phyloP scores from a whole-genome alignment of 2,113 vertebrate genomes.

The Hemicordylus capensis region DNA sequence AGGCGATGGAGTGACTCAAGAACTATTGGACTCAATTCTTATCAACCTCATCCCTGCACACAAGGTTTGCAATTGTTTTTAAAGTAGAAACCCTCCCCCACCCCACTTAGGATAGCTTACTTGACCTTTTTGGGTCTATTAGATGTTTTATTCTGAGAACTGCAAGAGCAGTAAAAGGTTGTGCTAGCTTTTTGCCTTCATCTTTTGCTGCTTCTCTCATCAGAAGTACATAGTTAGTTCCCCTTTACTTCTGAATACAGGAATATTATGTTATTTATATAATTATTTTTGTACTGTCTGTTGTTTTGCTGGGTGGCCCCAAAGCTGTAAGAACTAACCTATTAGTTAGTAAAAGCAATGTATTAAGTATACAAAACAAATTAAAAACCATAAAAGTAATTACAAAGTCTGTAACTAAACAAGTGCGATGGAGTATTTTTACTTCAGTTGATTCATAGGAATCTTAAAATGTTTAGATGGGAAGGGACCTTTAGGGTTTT shows the following conservation, averaged over 20 bases:
- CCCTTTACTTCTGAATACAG: background rate
- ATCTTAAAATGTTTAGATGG: too few species aligned
- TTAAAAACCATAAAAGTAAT: too few species aligned
- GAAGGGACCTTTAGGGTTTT: too few species aligned
- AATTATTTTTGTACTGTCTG: too few species aligned
- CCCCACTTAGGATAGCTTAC: background rate
- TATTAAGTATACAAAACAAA: too few species aligned
- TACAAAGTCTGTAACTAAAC: too few species aligned
- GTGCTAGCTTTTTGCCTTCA: background rate
- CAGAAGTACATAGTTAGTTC: background rate
- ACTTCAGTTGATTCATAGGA: background rate
- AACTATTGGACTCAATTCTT: constrained; percentile 97
- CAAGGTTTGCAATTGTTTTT: constrained; percentile 80
- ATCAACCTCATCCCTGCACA: constrained; percentile 99
- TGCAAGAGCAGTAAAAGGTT: background rate
- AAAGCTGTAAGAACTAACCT: too few species aligned
- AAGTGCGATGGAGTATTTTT: too few species aligned
- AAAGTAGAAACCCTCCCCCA: background rate
- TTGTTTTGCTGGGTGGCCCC: too few species aligned
- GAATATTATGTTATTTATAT: too few species aligned
- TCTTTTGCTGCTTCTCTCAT: background rate
- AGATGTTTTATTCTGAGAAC: background rate
- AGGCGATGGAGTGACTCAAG: constrained; percentile 98
- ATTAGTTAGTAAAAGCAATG: too few species aligned
- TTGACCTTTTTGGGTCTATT: background rate